Evolutionary conservation across 1,140 invertebrate species (phyloP), one percentile per base, ranked within the genome.

Genomic region (Drosophila nannoptera): DNA sequence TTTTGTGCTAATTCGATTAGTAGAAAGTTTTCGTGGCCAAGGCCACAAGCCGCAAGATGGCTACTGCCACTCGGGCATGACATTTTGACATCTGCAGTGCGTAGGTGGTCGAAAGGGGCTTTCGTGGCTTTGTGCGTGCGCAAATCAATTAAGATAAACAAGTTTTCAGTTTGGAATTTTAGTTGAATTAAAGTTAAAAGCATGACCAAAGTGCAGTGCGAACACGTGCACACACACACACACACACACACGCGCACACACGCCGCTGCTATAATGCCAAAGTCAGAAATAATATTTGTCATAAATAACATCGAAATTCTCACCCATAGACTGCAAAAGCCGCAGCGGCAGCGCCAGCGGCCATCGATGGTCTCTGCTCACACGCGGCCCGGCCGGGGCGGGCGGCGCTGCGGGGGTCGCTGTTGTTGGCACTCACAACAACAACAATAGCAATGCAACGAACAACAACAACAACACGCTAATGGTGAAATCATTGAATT

Each of bases 401-500:
- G 38, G 33, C 5, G 50, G 56, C 31, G 60, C 40, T n/a, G 53
- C 33, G 29, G 40, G 40, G 3, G 22, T 16, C 9, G 11, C 38
- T 16, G 43, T 35, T 7, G 12, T 42, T 12, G 29, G 48, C 14
- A 40, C 43, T 16, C 87, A 76, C 69, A 73, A 88, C 75, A 84
- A 83, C 62, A 76, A 81, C 64, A 86, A 86, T 32, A 54, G 46
- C 32, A 73, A 78, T 58, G 38, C 78, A 43, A 75, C 60, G 29
- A 86, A 82, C 62, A 88, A 88, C 76, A 88, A 88, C 54, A 73
- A 76, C 42, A 87, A 84, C n/a, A 36, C 90, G 89, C 9, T 83
- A 22, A 87, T 83, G 80, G 81, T 83, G 14, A 88, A 82, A 65
- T 89, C 84, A 61, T 72, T 89, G 64, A 87, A 88, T 78, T 65